Evolutionary conservation across 2,888 invertebrate species (phyloP).

Genomic region (Aethes cnicana): DNA sequence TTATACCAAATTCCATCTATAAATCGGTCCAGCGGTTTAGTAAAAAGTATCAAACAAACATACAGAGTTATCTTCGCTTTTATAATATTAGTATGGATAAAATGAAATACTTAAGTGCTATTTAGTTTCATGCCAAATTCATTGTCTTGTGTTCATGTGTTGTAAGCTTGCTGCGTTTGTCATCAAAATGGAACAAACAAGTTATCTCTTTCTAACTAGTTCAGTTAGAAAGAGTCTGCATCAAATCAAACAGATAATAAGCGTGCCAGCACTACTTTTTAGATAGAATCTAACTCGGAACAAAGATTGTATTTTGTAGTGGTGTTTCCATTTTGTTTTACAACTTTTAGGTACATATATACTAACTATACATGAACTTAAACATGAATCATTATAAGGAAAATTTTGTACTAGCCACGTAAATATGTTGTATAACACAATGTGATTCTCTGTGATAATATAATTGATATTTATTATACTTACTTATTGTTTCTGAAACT

Average conservation of each 20-base stretch:
- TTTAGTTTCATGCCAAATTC: constrained; percentile 16
- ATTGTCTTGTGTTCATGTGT: neutral
- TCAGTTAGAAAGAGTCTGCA: neutral
- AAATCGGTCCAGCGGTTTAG: too few species aligned
- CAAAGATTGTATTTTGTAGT: constrained; percentile 62
- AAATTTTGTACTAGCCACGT: constrained; percentile 80
- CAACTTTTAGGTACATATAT: constrained; percentile 53
- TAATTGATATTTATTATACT: constrained; percentile 77
- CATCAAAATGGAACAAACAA: too few species aligned
- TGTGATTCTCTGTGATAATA: constrained; percentile 83
- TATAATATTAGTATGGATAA: too few species aligned
- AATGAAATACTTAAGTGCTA: constrained; percentile 2
- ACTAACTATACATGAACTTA: constrained; percentile 43
- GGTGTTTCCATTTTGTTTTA: constrained; percentile 54
- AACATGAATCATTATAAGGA: constrained; percentile 63
- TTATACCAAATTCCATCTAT: too few species aligned
- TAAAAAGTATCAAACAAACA: too few species aligned
- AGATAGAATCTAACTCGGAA: constrained; percentile 38
- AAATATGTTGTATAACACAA: constrained; percentile 81
- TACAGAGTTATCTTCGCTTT: too few species aligned
- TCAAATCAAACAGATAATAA: neutral
- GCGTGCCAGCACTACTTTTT: constrained; percentile 20
- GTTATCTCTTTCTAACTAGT: too few species aligned
- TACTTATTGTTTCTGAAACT: constrained; percentile 51
- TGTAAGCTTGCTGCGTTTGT: too few species aligned